Evolutionary conservation across 2,888 invertebrate species (phyloP).

Genomic region (Heliothis peltigera): DNA sequence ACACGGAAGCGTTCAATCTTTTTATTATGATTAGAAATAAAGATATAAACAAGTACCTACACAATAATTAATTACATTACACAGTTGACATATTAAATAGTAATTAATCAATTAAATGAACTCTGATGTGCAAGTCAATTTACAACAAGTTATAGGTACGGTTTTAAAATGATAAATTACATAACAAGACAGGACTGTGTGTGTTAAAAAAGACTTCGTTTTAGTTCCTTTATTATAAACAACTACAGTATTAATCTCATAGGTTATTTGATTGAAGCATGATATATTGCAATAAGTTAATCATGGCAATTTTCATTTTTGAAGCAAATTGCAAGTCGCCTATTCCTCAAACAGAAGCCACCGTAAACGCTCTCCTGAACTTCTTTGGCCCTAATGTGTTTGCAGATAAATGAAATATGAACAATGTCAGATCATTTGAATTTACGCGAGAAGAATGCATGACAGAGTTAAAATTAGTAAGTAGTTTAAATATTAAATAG

Average conservation of each 20-base stretch:
- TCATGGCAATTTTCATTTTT: too few species aligned
- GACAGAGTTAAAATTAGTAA: too few species aligned
- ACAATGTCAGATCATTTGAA: too few species aligned
- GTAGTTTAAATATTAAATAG: too few species aligned
- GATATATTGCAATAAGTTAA: neutral
- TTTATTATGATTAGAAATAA: conserved; percentile 29
- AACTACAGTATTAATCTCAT: neutral
- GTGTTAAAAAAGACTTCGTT: too few species aligned
- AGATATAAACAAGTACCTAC: conserved; percentile 3
- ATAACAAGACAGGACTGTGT: conserved; percentile 29
- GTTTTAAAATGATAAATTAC: conserved; percentile 45
- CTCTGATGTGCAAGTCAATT: conserved; percentile 51
- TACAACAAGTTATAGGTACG: conserved; percentile 19
- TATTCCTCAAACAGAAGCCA: too few species aligned
- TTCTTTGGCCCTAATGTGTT: too few species aligned
- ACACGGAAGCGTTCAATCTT: conserved; percentile 43
- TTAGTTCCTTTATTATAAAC: neutral
- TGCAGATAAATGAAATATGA: too few species aligned
- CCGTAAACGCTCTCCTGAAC: too few species aligned
- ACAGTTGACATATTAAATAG: conserved; percentile 45
- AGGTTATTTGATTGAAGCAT: too few species aligned
- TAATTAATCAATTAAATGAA: conserved; percentile 56
- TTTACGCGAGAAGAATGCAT: too few species aligned
- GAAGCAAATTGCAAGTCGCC: too few species aligned
- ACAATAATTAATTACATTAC: conserved; percentile 47